Evolutionary conservation across 2,113 vertebrate species (phyloP).

Genomic region (Ranitomeya imitator): DNA sequence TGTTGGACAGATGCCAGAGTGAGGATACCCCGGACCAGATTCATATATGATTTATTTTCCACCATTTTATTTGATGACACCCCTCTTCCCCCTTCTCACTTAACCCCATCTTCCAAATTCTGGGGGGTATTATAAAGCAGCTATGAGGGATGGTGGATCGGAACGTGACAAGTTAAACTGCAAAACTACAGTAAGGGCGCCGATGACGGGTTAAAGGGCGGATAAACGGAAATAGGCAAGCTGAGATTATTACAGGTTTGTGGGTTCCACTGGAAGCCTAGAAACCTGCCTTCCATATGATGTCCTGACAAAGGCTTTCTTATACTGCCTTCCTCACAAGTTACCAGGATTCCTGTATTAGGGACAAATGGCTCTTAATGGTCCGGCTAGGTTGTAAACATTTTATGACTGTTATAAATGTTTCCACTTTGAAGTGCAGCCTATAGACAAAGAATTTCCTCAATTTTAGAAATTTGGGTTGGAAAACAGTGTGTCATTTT

Average conservation of each 20-base stretch:
- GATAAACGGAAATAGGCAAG: slow-evolving; percentile 40
- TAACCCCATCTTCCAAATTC: too few relatives aligned
- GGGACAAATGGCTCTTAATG: slow-evolving; percentile 63
- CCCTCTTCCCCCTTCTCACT: neutral
- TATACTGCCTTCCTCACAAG: slow-evolving; percentile 45
- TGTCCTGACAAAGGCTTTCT: slow-evolving; percentile 46
- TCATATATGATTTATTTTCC: neutral
- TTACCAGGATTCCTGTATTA: slow-evolving; percentile 46
- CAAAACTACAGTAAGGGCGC: slow-evolving; percentile 15
- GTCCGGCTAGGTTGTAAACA: slow-evolving; percentile 71
- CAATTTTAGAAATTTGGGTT: slow-evolving; percentile 77
- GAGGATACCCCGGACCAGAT: neutral
- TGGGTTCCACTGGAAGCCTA: slow-evolving; percentile 16
- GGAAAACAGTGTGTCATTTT: slow-evolving; percentile 63
- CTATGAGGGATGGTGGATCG: neutral
- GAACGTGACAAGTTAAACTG: slow-evolving; percentile 25
- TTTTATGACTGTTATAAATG: slow-evolving; percentile 76
- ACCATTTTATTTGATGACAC: neutral
- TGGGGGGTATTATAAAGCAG: neutral
- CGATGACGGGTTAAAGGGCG: slow-evolving; percentile 25
- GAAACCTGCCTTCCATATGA: slow-evolving; percentile 49
- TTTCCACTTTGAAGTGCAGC: slow-evolving; percentile 72
- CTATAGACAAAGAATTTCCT: slow-evolving; percentile 72
- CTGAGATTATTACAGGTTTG: slow-evolving; percentile 50
- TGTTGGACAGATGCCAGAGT: neutral